Evolutionary conservation across 2,113 vertebrate genomes (phyloP).

Genomic region (Gnathonemus longibarbis): DNA sequence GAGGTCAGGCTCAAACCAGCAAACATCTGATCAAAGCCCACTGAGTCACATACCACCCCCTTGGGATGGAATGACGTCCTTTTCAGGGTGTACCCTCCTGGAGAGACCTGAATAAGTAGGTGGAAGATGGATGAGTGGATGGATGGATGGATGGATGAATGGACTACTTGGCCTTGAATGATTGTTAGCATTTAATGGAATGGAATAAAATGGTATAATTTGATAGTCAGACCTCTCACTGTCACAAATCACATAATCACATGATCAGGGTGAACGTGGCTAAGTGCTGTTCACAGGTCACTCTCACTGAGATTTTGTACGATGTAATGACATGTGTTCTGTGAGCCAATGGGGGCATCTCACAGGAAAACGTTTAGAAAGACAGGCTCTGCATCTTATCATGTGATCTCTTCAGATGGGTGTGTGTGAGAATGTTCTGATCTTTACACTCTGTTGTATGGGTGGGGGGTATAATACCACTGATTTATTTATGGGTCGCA

Average conservation of each 20-base stretch:
- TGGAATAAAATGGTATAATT: neutral
- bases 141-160: neutral
- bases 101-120: too few species aligned
- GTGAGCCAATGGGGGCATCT: conserved; percentile 14
- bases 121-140: too few species aligned
- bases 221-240: neutral
- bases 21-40: neutral
- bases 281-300: neutral
- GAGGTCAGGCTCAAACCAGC: neutral
- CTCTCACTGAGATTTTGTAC: neutral
- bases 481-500: neutral
- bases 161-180: neutral
- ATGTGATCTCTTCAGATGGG: neutral
- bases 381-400: neutral
- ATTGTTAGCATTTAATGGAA: neutral
- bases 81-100: neutral
- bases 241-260: neutral
- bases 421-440: neutral
- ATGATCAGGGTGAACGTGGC: neutral
- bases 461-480: neutral
- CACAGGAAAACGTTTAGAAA: conserved; percentile 12
- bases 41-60: neutral
- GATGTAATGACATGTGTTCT: neutral
- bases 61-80: neutral
- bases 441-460: neutral